A percentile compares a stretch with the other conserved stretches of the same genome.
phyloP scores from a whole-genome alignment of 2,888 invertebrate genomes.

The Heterodera filipjevi region DNA sequence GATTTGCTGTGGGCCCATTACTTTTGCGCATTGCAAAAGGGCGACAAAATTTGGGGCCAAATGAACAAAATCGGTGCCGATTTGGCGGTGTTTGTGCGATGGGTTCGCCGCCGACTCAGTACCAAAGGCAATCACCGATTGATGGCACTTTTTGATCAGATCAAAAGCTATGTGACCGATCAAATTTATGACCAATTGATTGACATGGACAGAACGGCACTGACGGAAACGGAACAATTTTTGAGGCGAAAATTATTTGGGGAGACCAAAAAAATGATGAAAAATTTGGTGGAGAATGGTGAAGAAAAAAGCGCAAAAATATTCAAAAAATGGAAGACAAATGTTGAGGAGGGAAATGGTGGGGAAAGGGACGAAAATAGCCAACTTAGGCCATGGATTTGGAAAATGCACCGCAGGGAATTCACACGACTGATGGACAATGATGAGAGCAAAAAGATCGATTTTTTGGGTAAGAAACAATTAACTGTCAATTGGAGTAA shows the following conservation, averaged over 20 bases:
- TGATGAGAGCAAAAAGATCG: no score
- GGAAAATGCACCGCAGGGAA: background rate
- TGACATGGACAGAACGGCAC: background rate
- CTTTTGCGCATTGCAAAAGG: background rate
- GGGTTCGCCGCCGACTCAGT: background rate
- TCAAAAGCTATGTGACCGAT: background rate
- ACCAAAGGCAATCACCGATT: background rate
- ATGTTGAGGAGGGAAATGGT: background rate
- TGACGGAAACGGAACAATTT: background rate
- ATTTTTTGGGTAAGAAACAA: no score
- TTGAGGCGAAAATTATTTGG: background rate
- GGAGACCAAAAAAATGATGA: background rate
- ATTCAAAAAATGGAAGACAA: background rate
- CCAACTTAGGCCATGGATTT: background rate
- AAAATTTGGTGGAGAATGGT: background rate
- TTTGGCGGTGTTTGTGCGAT: constrained; percentile 1
- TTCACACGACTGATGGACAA: no score
- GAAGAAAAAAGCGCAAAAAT: background rate
- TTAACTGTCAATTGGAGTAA: no score
- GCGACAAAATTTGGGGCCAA: background rate
- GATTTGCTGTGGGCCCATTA: background rate
- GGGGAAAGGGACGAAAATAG: background rate
- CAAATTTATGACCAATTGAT: background rate
- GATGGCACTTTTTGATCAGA: background rate
- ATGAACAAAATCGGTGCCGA: background rate